Base-by-base conservation (phyloP, 2,888 invertebrate species). In the Mesorhabditis spiculigera region DNA sequence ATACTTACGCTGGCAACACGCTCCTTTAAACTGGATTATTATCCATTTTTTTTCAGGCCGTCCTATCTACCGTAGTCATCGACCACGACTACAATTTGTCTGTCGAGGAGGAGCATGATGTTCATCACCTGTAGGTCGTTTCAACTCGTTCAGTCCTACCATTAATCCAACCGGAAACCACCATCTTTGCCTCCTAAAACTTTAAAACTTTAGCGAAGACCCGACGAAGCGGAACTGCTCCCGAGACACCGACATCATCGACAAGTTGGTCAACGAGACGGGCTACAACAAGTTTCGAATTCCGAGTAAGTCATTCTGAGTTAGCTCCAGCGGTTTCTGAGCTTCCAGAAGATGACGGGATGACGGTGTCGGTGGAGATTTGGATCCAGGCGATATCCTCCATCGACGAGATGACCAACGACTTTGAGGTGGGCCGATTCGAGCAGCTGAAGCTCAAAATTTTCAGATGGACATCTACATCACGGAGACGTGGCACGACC, bases 281-380 rank as follows among this genome's bases (percentile, higher is more conserved):
- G 85, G 84, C 43, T 86, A 86, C 70, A 86, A 83, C 75, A 86
- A 85, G 68, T 86, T 82, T 72, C 74, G 80, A 10, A 80, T 86
- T 10, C 86, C 86, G 65, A 75, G 83, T 83, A 67, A 71, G 74
- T 67, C n/a, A 1, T 28, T 1, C 28, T 28, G 28, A 28, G 1
- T 1, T 28, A 28, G 1, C 28, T 28, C 1, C 1, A 1, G 28
- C 28, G 3, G 1, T 28, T 66, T 66, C 44, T 66, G 10, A 44
- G 1, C 43, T 68, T 76, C 66, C 68, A 79, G 79, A 75, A 62
- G 79, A 79, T 16, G 76, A 76, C 61, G 77, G 77, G 10, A 79
- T 79, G 74, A 71, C 74, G 6, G 79, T 79, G 13, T 71, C 73
- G 5, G 79, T 79, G 4, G 79, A 79, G 63, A 76, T 80, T 41